Percentiles rank a stretch among this genome's conserved stretches.
These are phyloP conservation scores for Origma solitaria DNA, from an alignment of 2,113 vertebrate genomes.

Conservation along the genomic window DNA sequence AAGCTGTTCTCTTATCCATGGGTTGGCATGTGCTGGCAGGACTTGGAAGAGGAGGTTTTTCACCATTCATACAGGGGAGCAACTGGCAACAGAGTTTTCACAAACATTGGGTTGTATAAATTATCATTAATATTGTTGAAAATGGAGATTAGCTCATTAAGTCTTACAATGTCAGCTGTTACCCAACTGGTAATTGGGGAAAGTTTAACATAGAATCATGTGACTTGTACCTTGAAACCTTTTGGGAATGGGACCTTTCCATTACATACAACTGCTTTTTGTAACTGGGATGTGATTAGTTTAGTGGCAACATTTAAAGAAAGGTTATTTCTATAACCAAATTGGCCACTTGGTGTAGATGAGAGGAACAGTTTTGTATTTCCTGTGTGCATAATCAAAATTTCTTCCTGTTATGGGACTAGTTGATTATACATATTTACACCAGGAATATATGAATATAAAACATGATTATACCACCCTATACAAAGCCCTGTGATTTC, in stretches of 20 bases:
- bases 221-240: neutral
- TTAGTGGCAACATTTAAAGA: neutral
- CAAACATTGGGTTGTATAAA: neutral
- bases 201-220: neutral
- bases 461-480: neutral
- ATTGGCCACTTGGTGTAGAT: neutral
- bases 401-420: neutral
- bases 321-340: neutral
- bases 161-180: neutral
- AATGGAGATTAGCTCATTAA: neutral
- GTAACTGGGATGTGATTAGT: neutral
- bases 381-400: neutral
- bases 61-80: neutral
- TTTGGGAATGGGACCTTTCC: neutral
- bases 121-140: neutral
- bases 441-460: no score
- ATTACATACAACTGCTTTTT: neutral
- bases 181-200: neutral
- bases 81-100: neutral
- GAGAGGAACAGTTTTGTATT: neutral
- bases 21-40: neutral
- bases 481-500: neutral
- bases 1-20: constrained; percentile 9
- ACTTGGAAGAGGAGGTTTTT: neutral
- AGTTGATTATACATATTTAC: neutral